Conservation (phyloP, 2,888 invertebrate genomes). For the Cantharis nigra region DNA sequence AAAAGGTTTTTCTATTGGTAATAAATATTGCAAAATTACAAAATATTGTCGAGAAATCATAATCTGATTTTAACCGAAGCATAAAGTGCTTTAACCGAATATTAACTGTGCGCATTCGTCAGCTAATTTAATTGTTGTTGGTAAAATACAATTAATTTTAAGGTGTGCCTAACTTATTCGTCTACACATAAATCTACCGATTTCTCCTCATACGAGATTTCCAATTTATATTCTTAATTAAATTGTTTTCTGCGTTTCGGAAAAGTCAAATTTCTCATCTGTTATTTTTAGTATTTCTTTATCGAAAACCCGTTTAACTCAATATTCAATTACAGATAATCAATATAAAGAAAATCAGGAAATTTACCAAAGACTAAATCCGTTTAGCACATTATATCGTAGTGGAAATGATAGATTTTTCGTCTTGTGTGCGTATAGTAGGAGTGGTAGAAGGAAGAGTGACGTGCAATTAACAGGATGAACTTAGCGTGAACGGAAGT, state of each 20-base stretch:
- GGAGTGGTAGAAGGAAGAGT: constrained; percentile 7
- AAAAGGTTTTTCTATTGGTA: background rate
- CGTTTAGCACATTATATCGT: background rate
- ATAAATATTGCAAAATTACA: background rate
- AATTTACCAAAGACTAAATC: background rate
- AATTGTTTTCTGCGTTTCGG: constrained; percentile 13
- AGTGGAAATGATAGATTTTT: background rate
- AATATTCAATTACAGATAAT: background rate
- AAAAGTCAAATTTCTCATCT: background rate
- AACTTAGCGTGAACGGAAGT: constrained; percentile 20
- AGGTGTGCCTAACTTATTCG: background rate
- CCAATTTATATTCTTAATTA: constrained; percentile 18
- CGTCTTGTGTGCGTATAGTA: background rate
- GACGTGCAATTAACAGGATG: constrained; percentile 24
- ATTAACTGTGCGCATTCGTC: background rate
- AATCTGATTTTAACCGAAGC: background rate
- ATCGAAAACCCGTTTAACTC: background rate
- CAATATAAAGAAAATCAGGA: background rate
- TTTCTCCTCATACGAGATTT: constrained; percentile 13
- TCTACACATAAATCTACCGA: constrained; percentile 11
- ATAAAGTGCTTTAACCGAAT: background rate
- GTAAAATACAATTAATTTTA: background rate
- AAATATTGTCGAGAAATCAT: background rate
- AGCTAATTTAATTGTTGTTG: background rate
- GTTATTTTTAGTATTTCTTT: constrained; percentile 7